Conservation (phyloP, 2,888 invertebrate species). For the Gymnosoma rotundatum region DNA sequence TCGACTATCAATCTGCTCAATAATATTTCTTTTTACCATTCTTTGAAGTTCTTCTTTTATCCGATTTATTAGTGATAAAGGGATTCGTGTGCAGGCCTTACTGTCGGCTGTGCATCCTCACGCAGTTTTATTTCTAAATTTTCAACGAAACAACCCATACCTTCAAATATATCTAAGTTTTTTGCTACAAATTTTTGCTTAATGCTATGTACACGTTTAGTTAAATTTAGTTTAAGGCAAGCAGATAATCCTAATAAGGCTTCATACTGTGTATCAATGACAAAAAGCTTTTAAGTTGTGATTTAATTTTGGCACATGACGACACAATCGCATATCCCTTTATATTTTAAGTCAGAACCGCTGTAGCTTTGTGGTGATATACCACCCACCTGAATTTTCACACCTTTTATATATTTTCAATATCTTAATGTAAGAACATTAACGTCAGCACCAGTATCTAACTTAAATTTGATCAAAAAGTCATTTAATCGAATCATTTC, state of each 20-base stretch:
- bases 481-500: constrained; percentile 39
- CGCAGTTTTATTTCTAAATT: constrained; percentile 10
- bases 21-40: background rate
- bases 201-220: background rate
- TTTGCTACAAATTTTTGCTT: constrained; percentile 1
- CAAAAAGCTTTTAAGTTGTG: too few relatives aligned
- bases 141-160: constrained; percentile 2
- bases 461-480: constrained; percentile 1
- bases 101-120: background rate
- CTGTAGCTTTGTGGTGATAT: constrained; percentile 47
- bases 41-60: background rate
- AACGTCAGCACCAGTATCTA: too few relatives aligned
- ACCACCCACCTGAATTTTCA: background rate
- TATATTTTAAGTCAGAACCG: constrained; percentile 50
- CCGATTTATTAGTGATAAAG: background rate
- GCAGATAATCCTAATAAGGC: constrained; percentile 15
- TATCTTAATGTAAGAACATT: too few relatives aligned
- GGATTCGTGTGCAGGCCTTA: background rate
- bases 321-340: constrained; percentile 44
- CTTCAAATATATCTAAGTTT: constrained; percentile 9
- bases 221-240: constrained; percentile 19
- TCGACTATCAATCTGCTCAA: background rate
- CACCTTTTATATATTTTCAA: background rate
- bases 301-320: constrained; percentile 58
- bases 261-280: constrained; percentile 4